Evolutionary conservation across 2,888 invertebrate genomes (phyloP).

Genomic region (Yponomeuta plumbellus): DNA sequence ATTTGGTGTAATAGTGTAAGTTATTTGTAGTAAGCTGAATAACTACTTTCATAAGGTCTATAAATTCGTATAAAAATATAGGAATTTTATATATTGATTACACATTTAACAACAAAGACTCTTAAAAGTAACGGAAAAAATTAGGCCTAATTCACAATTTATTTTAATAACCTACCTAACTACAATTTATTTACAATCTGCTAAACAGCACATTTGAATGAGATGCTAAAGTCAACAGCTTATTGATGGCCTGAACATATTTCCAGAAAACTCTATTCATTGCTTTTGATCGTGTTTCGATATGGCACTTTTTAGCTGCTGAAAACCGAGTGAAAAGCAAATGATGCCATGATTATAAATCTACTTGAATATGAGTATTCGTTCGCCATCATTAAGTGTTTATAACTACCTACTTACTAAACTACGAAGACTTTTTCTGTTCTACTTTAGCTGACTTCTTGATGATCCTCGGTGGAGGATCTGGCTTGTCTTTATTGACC

Average conservation of each 20-base stretch:
- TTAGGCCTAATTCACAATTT: not conserved
- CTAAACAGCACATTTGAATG: not conserved
- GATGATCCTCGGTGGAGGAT: constrained; percentile 23
- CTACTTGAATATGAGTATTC: not conserved
- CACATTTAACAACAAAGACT: constrained; percentile 1
- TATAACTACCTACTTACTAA: not conserved
- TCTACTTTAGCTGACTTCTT: constrained; percentile 26
- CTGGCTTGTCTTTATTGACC: constrained; percentile 42
- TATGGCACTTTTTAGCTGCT: not conserved
- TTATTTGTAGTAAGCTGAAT: too few relatives aligned
- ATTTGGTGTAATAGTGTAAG: not conserved
- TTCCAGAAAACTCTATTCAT: not conserved
- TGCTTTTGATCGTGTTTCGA: not conserved
- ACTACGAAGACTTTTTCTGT: constrained; percentile 39
- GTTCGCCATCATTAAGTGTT: not conserved
- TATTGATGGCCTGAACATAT: not conserved
- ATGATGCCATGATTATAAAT: not conserved
- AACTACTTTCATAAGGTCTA: too few relatives aligned
- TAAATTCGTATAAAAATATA: not conserved
- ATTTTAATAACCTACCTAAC: not conserved
- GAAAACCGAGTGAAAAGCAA: not conserved
- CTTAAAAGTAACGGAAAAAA: not conserved
- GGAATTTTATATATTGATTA: not conserved
- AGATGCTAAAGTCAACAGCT: not conserved
- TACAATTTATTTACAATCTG: constrained; percentile 10